Conservation (phyloP, 2,113 vertebrate species). For the Rhinogobius similis region DNA sequence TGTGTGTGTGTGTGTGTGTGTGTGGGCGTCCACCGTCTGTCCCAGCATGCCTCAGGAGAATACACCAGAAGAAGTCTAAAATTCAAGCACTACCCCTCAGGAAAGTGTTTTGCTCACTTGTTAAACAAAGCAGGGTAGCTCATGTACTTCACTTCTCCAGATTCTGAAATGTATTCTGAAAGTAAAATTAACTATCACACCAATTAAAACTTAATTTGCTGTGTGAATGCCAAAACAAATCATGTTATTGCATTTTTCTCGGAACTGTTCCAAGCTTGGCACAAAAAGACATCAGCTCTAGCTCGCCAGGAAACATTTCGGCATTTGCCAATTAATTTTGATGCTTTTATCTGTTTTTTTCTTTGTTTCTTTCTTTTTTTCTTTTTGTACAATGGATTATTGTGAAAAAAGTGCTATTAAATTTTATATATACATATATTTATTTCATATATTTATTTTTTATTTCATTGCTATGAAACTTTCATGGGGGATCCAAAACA, state of each 20-base stretch:
- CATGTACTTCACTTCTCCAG: slow-evolving; percentile 29
- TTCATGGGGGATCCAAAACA: too few relatives aligned
- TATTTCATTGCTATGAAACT: too few relatives aligned
- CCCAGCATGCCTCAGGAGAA: slow-evolving; percentile 19
- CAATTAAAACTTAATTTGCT: slow-evolving; percentile 43
- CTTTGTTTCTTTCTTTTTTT: background rate
- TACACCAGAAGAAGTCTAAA: slow-evolving; percentile 21
- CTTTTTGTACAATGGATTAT: background rate
- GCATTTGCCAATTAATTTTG: slow-evolving; percentile 1
- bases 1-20: slow-evolving; percentile 3
- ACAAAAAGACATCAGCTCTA: background rate
- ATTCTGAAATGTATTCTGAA: slow-evolving; percentile 9
- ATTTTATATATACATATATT: too few relatives aligned
- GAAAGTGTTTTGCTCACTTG: slow-evolving; percentile 4
- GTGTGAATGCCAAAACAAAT: slow-evolving; percentile 38
- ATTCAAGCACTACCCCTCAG: slow-evolving; percentile 1
- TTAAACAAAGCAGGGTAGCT: slow-evolving; percentile 18
- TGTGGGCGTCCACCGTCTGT: slow-evolving; percentile 11
- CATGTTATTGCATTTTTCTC: slow-evolving; percentile 13
- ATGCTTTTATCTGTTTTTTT: background rate
- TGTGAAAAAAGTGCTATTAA: background rate
- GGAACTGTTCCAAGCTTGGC: slow-evolving; percentile 26
- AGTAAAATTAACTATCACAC: slow-evolving; percentile 25
- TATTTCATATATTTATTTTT: too few relatives aligned
- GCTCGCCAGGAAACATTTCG: background rate